Percentiles rank a stretch among this genome's conserved stretches.
Evolutionary conservation across 2,113 vertebrate species (phyloP).

Genomic region (Ammodramus savannarum): DNA sequence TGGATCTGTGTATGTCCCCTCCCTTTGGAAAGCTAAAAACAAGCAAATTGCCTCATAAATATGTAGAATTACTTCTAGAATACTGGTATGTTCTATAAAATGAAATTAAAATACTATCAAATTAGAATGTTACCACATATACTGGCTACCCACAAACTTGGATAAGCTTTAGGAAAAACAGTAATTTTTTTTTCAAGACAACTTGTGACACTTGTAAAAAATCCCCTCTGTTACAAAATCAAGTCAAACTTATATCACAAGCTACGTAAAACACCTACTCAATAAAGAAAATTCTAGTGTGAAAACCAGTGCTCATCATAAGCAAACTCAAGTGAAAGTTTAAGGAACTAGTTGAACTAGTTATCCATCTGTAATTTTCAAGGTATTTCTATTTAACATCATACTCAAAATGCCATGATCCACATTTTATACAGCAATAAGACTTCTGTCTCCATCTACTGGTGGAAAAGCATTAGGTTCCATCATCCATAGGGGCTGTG

Average conservation of each 20-base stretch:
- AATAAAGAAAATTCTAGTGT: neutral
- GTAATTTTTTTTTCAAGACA: neutral
- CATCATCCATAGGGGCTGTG: neutral
- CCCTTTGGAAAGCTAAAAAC: neutral
- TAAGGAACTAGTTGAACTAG: neutral
- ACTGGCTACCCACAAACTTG: neutral
- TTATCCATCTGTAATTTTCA: neutral
- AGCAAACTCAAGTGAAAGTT: neutral
- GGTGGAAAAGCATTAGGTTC: neutral
- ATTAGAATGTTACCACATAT: neutral
- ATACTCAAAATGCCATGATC: neutral
- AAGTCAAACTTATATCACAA: neutral
- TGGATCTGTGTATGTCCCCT: neutral
- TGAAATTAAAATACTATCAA: neutral
- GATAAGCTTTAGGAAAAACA: neutral
- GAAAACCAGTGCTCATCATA: neutral
- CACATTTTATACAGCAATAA: neutral
- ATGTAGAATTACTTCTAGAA: neutral
- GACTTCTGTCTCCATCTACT: conserved; percentile 29
- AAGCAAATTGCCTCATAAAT: neutral
- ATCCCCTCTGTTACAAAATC: neutral
- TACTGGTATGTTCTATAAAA: neutral
- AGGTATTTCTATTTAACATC: neutral
- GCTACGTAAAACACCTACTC: neutral
- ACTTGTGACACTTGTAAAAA: neutral